Evolutionary conservation across 1,140 invertebrate genomes (phyloP).

Genomic region (Camponotus floridanus): DNA sequence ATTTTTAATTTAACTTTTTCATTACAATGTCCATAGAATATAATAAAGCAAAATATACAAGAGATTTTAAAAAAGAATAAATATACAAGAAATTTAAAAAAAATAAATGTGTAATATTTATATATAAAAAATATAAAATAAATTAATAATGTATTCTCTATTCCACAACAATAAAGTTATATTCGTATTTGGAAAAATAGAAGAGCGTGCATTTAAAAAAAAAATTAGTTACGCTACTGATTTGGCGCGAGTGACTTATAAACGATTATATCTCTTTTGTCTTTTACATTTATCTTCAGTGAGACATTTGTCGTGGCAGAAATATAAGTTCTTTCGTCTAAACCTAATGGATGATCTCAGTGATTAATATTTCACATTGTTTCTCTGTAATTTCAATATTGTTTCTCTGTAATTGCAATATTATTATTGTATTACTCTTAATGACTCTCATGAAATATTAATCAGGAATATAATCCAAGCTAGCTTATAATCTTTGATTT

Average conservation of each 20-base stretch:
- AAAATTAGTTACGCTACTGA: conserved; percentile 2
- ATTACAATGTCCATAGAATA: not conserved
- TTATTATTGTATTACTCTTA: not conserved
- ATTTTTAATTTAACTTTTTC: not conserved
- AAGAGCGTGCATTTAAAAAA: not conserved
- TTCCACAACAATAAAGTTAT: not conserved
- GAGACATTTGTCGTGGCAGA: conserved; percentile 31
- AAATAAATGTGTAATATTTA: not conserved
- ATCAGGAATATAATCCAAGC: not conserved
- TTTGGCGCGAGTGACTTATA: conserved; percentile 29
- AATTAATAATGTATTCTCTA: not conserved
- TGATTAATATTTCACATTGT: conserved; percentile 7
- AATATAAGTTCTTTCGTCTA: conserved; percentile 10
- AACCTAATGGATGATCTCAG: conserved; percentile 16
- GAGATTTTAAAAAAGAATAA: not conserved
- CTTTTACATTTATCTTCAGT: conserved; percentile 28
- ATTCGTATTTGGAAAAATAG: not conserved
- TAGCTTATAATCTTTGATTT: not conserved
- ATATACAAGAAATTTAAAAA: not conserved
- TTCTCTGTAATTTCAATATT: not conserved
- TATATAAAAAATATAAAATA: not conserved
- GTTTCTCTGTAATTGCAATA: not conserved
- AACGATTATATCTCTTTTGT: conserved; percentile 30
- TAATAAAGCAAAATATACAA: not conserved
- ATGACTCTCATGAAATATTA: not conserved